Conservation (phyloP, 2,888 invertebrate genomes). For the Zele albiditarsus region DNA sequence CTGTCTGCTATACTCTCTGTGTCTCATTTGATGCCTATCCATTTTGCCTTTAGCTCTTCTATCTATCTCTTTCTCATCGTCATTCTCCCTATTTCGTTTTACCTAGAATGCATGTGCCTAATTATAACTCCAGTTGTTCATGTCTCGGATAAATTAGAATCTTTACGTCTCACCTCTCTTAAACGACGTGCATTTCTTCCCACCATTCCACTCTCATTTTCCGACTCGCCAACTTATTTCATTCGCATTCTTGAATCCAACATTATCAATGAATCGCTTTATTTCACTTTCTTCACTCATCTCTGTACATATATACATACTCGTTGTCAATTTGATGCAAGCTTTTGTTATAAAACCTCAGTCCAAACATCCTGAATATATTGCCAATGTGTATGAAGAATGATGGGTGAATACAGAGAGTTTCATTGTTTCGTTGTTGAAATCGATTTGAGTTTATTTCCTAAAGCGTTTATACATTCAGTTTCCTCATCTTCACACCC, state of each 20-base stretch:
- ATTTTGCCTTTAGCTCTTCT: constrained; percentile 33
- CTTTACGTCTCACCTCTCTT: constrained; percentile 23
- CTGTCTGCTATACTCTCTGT: constrained; percentile 40
- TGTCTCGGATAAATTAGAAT: constrained; percentile 35
- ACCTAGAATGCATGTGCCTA: constrained; percentile 32
- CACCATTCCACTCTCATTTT: background rate
- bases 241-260: constrained; percentile 32
- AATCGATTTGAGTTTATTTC: constrained; percentile 51
- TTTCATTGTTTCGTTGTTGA: constrained; percentile 29
- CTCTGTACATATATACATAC: background rate
- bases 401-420: constrained; percentile 1
- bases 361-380: constrained; percentile 34
- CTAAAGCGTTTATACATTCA: background rate
- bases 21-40: constrained; percentile 53
- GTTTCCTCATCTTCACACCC: background rate
- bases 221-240: constrained; percentile 22
- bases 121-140: constrained; percentile 29
- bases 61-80: constrained; percentile 9
- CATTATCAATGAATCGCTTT: constrained; percentile 38
- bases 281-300: constrained; percentile 31
- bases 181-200: background rate
- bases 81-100: constrained; percentile 10
- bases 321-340: constrained; percentile 16
- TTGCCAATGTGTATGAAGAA: background rate
- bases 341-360: constrained; percentile 25